Conservation (phyloP, 2,888 invertebrate genomes). For the Imbricaverruca yamaguchii region DNA sequence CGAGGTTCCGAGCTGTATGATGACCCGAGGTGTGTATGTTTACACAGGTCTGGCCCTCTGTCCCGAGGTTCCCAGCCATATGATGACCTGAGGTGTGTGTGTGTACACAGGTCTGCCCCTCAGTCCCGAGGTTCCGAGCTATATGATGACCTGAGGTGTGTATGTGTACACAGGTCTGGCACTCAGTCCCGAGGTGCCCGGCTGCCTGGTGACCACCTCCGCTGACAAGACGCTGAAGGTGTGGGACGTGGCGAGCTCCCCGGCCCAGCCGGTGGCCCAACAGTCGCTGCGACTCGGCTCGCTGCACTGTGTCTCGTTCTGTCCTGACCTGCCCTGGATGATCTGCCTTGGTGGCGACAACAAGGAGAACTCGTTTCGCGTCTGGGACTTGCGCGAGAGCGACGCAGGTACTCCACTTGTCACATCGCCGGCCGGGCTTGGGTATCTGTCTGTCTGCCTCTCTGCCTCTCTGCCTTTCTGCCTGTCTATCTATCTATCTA, state of each 20-base stretch:
- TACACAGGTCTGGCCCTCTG: no score
- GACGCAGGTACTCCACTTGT: constrained; percentile 47
- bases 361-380: constrained; percentile 62
- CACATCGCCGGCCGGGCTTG: no score
- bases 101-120: constrained; percentile 49
- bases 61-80: no score
- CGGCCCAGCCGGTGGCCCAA: constrained; percentile 40
- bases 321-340: constrained; percentile 74
- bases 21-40: no score
- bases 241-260: constrained; percentile 57
- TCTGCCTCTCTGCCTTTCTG: no score
- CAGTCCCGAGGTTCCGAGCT: constrained; percentile 56
- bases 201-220: constrained; percentile 29
- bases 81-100: no score
- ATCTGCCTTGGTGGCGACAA: constrained; percentile 79
- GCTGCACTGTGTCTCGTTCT: constrained; percentile 54
- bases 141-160: no score
- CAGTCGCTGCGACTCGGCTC: constrained; percentile 56
- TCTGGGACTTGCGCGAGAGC: constrained; percentile 55
- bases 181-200: constrained; percentile 12
- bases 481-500: no score
- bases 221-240: constrained; percentile 70
- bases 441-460: no score
- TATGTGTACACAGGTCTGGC: constrained; percentile 8
- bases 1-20: no score